Evolutionary conservation across 2,888 invertebrate species (phyloP).

Genomic region (Linyphia triangularis): DNA sequence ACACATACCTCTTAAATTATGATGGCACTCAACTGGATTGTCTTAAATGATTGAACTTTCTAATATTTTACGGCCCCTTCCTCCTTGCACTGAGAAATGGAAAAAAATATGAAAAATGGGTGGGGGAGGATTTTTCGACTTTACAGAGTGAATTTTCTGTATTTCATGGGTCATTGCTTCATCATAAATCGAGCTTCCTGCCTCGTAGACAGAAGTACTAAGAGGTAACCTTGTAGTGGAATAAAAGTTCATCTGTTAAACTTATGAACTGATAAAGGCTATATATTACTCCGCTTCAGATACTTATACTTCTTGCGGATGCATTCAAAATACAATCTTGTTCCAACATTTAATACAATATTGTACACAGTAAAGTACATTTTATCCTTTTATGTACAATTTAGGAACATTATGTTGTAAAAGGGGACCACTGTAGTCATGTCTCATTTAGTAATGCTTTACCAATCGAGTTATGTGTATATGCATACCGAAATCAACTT

Average conservation of each 20-base stretch:
- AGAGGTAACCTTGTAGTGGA: background rate
- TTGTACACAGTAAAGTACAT: too few species aligned
- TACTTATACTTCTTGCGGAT: too few species aligned
- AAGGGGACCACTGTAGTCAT: too few species aligned
- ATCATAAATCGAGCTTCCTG: slow-evolving; percentile 13
- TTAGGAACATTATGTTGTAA: too few species aligned
- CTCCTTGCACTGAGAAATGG: background rate
- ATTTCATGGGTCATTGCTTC: background rate
- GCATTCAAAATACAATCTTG: too few species aligned
- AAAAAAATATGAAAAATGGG: background rate
- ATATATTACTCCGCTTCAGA: too few species aligned
- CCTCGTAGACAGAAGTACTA: background rate
- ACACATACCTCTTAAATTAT: slow-evolving; percentile 4
- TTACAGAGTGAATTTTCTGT: background rate
- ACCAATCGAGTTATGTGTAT: too few species aligned
- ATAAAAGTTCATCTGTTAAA: background rate
- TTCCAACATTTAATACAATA: too few species aligned
- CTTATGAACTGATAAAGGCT: background rate
- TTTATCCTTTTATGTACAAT: too few species aligned
- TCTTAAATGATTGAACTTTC: slow-evolving; percentile 12
- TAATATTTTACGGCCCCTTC: slow-evolving; percentile 1
- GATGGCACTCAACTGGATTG: slow-evolving; percentile 1
- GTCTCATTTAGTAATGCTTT: too few species aligned
- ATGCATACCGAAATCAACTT: too few species aligned
- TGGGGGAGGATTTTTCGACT: background rate